Percentiles rank a stretch among this genome's conserved stretches.
These are phyloP conservation scores for Trematomus bernacchii DNA, from an alignment of 2,797 vertebrate genomes.

Conservation along the genomic window DNA sequence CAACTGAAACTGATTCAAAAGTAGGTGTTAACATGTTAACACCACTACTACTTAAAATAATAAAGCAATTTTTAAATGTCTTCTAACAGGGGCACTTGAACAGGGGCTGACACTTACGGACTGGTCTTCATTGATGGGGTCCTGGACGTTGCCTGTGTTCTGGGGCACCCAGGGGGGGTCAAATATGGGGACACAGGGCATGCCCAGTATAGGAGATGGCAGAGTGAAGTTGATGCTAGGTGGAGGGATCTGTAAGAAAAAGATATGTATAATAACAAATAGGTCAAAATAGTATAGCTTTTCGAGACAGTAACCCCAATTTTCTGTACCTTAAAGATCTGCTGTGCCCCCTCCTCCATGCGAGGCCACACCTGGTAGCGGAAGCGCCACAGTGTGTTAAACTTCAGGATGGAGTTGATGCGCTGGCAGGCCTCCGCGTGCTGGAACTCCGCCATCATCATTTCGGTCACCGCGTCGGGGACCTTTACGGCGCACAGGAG, in stretches of 20 bases:
- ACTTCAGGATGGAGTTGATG: constrained; percentile 96
- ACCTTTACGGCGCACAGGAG: constrained; percentile 98
- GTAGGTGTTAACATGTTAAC: background rate
- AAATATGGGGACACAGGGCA: constrained; percentile 99
- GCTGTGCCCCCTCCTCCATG: constrained; percentile 99
- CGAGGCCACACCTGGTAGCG: constrained; percentile 99
- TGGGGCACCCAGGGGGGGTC: constrained; percentile 98
- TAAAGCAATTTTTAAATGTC: too few relatives aligned
- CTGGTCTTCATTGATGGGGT: constrained; percentile 98
- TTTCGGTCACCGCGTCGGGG: constrained; percentile 95
- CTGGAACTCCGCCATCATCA: constrained; percentile 99
- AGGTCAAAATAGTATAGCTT: background rate
- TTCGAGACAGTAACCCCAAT: background rate
- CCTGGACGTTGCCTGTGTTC: constrained; percentile 96
- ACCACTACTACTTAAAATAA: background rate
- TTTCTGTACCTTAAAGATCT: constrained; percentile 95
- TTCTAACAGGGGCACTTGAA: background rate
- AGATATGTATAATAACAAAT: background rate
- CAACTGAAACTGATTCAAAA: background rate
- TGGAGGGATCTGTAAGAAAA: constrained; percentile 91
- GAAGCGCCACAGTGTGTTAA: constrained; percentile 98
- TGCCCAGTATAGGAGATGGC: constrained; percentile 97
- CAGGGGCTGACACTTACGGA: constrained; percentile 88
- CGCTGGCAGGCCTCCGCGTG: constrained; percentile 97
- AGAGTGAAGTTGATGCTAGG: constrained; percentile 99